Conservation (phyloP, 2,797 vertebrate species). For the Serranus cabrilla region DNA sequence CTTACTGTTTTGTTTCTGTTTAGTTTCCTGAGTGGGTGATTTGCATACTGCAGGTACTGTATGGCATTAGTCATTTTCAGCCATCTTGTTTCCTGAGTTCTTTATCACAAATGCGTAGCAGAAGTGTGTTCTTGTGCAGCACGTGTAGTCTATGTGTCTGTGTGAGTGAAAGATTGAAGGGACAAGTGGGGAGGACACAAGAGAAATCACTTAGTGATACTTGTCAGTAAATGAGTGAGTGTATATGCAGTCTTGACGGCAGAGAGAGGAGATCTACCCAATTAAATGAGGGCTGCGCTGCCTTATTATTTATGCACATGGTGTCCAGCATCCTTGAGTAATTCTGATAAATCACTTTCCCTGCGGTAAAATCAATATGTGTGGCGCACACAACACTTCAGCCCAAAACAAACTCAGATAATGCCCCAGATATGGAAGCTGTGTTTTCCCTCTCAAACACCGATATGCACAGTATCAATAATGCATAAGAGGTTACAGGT, state of each 20-base stretch:
- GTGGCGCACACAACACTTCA: constrained; percentile 54
- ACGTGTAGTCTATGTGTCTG: neutral
- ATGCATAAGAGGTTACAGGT: constrained; percentile 51
- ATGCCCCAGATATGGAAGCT: constrained; percentile 45
- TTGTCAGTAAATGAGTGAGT: constrained; percentile 47
- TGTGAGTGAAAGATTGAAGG: constrained; percentile 11
- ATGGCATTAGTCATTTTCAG: constrained; percentile 8
- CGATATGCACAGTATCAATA: constrained; percentile 52
- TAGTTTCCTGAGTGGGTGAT: constrained; percentile 15
- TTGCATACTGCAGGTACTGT: constrained; percentile 12
- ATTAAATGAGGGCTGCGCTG: constrained; percentile 52
- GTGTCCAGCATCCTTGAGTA: constrained; percentile 66
- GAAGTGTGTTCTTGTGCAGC: constrained; percentile 1
- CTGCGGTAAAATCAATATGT: constrained; percentile 74
- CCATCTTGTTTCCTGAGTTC: constrained; percentile 16
- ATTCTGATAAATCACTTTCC: constrained; percentile 76
- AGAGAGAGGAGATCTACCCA: constrained; percentile 47
- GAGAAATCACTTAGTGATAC: constrained; percentile 35
- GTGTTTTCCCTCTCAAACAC: constrained; percentile 44
- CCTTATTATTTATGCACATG: constrained; percentile 71
- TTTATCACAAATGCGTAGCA: constrained; percentile 12
- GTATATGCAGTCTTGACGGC: constrained; percentile 39
- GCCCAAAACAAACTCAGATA: constrained; percentile 66
- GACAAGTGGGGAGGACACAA: constrained; percentile 27
- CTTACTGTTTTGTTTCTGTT: neutral